Conservation (phyloP, 2,797 vertebrate genomes). For the Carapus acus region DNA sequence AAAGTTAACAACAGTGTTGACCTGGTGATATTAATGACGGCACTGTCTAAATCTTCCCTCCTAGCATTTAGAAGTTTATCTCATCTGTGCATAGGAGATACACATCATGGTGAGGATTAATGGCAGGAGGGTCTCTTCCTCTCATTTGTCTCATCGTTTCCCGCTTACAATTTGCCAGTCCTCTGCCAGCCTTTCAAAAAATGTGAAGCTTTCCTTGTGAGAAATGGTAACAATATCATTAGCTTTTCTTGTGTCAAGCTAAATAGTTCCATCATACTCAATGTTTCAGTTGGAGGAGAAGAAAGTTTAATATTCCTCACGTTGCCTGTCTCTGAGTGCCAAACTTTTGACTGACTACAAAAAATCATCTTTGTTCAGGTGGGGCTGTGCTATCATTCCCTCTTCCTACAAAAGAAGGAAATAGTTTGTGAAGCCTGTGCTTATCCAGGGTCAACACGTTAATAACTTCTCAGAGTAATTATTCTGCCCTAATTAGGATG, state of each 20-base stretch:
- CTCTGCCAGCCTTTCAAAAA: constrained; percentile 32
- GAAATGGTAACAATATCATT: constrained; percentile 1
- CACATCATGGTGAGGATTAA: too few relatives aligned
- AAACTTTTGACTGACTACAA: constrained; percentile 17
- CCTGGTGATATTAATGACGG: neutral
- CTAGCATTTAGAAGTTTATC: too few relatives aligned
- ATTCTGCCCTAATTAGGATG: constrained; percentile 66
- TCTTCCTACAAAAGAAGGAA: constrained; percentile 23
- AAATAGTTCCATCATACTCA: neutral
- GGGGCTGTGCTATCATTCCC: constrained; percentile 8
- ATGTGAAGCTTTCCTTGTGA: constrained; percentile 7
- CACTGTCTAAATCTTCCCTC: too few relatives aligned
- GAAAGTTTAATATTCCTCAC: neutral
- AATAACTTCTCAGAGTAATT: constrained; percentile 67
- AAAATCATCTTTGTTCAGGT: constrained; percentile 34
- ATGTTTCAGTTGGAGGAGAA: neutral
- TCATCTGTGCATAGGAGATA: too few relatives aligned
- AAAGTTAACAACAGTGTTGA: neutral
- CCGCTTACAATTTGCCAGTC: too few relatives aligned
- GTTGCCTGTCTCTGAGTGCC: neutral
- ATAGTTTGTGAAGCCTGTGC: constrained; percentile 51
- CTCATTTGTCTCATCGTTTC: too few relatives aligned
- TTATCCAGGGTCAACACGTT: constrained; percentile 52
- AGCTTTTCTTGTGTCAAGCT: neutral
- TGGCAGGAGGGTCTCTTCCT: too few relatives aligned